Percentiles rank a stretch among this genome's conserved stretches.
Evolutionary conservation across 2,113 vertebrate species (phyloP).

Genomic region (Ornithorhynchus anatinus): DNA sequence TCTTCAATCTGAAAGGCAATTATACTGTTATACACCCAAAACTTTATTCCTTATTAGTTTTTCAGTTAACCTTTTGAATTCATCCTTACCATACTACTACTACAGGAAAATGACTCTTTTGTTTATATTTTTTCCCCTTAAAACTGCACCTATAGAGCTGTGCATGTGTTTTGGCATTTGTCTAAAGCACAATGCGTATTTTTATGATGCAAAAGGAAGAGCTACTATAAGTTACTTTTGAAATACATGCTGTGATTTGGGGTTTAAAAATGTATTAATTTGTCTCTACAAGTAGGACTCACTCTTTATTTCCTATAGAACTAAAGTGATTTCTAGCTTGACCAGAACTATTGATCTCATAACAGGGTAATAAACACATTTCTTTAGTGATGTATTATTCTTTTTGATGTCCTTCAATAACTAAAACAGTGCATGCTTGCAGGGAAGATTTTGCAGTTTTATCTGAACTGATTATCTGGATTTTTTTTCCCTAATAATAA

Average conservation of each 20-base stretch:
- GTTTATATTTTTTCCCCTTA: background rate
- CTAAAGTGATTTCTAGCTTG: background rate
- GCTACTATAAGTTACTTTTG: background rate
- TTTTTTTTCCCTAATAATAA: background rate
- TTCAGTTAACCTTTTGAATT: too few relatives aligned
- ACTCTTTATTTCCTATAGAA: background rate
- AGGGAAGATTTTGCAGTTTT: background rate
- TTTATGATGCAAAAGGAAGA: too few relatives aligned
- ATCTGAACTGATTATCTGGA: background rate
- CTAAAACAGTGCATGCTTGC: fast-evolving
- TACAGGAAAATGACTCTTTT: background rate
- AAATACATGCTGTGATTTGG: background rate
- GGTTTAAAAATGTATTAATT: background rate
- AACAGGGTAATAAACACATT: background rate
- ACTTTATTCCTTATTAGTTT: too few relatives aligned
- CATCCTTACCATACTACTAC: background rate
- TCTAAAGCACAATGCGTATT: background rate
- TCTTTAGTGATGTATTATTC: background rate
- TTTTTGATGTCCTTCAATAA: conserved; percentile 1
- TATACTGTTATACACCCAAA: too few relatives aligned
- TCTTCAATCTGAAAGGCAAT: too few relatives aligned
- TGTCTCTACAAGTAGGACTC: background rate
- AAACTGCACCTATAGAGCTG: too few relatives aligned
- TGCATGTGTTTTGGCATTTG: background rate
- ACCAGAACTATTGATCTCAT: background rate